Evolutionary conservation across 2,113 vertebrate species (phyloP), one percentile per base, ranked within the genome.

Genomic region (Hemibagrus wyckioides): DNA sequence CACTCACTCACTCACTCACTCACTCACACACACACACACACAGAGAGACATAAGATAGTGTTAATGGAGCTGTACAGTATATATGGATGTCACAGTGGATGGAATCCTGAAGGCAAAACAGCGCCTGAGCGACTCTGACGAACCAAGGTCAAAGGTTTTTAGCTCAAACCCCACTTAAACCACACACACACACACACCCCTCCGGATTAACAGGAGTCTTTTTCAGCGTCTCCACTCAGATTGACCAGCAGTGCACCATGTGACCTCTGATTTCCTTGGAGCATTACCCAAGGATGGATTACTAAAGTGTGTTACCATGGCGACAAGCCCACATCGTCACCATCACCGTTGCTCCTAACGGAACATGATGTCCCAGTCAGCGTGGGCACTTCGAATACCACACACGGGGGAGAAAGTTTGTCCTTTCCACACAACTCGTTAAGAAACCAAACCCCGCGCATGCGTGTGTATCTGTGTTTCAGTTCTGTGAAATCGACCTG

Each of bases 251-350:
- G 25, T 44, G 71, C 15, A 54, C 80, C 71, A 76, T 76, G 86
- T 80, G 86, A 87, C 86, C 79, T 44, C 39, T 73, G 10, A 30
- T 77, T 87, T 87, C 59, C 82, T 84, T 84, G 81, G 73, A 87
- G 86, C 86, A 56, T 76, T 79, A 87, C 71, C 59, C 77, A 67
- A 87, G 86, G 57, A 81, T 83, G 65, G 86, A 84, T 87, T 87
- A 83, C 17, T 87, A 87, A n/a, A 87, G 86, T 30, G 44, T 50
- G 86, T 87, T 67, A 65, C 86, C 81, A 87, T 87, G 86, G 86
- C 84, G 82, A 87, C 81, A 77, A 83, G 86, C 82, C 81, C 59
- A 83, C 86, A 84, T 83, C 61, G 57, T 87, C 81, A 87, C 86
- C 41, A 67, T 67, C 19, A 76, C 82, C 23, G 73, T 41, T 71